Evolutionary conservation across 1,140 invertebrate genomes (phyloP).

Genomic region (Drosophila teissieri): DNA sequence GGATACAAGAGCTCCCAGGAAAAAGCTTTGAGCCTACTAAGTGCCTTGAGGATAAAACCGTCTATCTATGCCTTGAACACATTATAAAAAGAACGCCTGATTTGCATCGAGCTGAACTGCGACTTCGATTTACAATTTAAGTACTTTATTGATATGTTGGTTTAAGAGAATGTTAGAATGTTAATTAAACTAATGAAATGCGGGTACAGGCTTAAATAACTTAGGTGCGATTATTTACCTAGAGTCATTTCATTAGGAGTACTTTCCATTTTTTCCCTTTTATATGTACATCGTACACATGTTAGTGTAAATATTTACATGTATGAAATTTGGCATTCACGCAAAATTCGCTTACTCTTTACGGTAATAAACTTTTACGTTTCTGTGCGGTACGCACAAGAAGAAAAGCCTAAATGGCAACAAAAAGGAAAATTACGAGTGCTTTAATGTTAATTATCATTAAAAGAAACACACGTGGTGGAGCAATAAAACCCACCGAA

Average conservation of each 20-base stretch:
- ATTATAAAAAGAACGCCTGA: constrained; percentile 13
- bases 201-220: constrained; percentile 3
- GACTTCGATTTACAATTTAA: constrained; percentile 51
- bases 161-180: no score
- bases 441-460: constrained; percentile 38
- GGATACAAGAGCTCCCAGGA: constrained; percentile 12
- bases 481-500: constrained; percentile 19
- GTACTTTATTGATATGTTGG: constrained; percentile 20
- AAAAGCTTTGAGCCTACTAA: constrained; percentile 26
- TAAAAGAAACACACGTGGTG: constrained; percentile 4
- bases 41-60: constrained; percentile 54
- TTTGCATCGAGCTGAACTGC: constrained; percentile 63
- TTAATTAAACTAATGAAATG: constrained; percentile 19
- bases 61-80: constrained; percentile 12
- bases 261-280: background rate
- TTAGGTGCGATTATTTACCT: constrained; percentile 7
- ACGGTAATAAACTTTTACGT: constrained; percentile 30
- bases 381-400: background rate
- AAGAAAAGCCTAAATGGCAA: background rate
- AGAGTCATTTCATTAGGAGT: constrained; percentile 7
- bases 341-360: constrained; percentile 10
- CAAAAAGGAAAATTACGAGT: background rate
- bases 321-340: background rate
- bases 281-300: background rate
- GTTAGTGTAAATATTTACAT: background rate